Conservation (phyloP, 2,888 invertebrate species). For the Alcis repandata region DNA sequence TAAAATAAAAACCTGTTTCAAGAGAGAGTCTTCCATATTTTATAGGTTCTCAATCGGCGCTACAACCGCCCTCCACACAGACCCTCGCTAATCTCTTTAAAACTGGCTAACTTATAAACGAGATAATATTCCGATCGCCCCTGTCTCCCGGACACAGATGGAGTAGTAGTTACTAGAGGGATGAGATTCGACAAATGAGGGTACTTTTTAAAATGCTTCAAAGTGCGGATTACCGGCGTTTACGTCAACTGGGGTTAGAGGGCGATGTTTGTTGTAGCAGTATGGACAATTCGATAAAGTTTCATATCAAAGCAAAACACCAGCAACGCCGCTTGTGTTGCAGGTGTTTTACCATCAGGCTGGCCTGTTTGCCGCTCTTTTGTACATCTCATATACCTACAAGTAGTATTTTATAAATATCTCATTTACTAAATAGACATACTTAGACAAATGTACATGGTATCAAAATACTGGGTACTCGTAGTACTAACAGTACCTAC, state of each 20-base stretch:
- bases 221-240: conserved; percentile 59
- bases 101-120: conserved; percentile 27
- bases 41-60: background rate
- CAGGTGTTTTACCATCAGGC: too few relatives aligned
- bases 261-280: background rate
- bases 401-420: too few relatives aligned
- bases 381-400: too few relatives aligned
- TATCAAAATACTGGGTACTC: too few relatives aligned
- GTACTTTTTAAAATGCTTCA: conserved; percentile 61
- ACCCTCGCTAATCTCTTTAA: conserved; percentile 20
- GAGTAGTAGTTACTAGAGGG: background rate
- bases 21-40: background rate
- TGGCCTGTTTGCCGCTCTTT: too few relatives aligned
- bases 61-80: conserved; percentile 6
- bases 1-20: background rate
- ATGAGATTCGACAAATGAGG: conserved; percentile 63
- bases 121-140: conserved; percentile 29
- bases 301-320: too few relatives aligned
- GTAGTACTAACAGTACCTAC: too few relatives aligned
- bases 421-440: too few relatives aligned
- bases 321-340: too few relatives aligned
- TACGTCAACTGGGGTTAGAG: conserved; percentile 12
- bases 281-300: too few relatives aligned
- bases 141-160: conserved; percentile 32
- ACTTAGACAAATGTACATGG: too few relatives aligned